Percentiles rank a stretch among this genome's conserved stretches.
Conservation (phyloP, 1,140 invertebrate genomes). For the Neodiprion virginianus region DNA sequence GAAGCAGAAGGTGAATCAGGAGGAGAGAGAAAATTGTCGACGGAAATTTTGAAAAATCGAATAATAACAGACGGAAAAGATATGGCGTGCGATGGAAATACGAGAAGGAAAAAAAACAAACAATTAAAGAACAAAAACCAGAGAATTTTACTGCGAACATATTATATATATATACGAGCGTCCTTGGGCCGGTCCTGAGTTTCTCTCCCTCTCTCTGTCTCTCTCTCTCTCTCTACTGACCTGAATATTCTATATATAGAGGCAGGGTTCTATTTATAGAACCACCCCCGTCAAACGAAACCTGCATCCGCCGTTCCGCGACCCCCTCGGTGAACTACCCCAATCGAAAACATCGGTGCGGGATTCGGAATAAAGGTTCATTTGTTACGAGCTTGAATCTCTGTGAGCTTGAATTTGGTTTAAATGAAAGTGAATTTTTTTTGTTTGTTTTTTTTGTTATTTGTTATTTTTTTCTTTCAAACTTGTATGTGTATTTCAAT, state of each 20-base stretch:
- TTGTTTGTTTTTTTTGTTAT: neutral
- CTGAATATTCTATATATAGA: conserved; percentile 50
- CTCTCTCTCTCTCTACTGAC: conserved; percentile 43
- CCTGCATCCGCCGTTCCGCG: neutral
- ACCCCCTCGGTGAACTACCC: neutral
- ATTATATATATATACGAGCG: conserved; percentile 18
- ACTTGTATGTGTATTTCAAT: neutral
- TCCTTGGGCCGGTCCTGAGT: conserved; percentile 47
- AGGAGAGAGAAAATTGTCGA: too few species aligned
- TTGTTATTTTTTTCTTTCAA: neutral
- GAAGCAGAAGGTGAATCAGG: too few species aligned
- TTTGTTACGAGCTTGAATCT: too few species aligned
- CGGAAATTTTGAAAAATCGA: too few species aligned
- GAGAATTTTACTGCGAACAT: too few species aligned
- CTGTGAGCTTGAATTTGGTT: too few species aligned
- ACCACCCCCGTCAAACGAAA: conserved; percentile 47
- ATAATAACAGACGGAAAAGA: too few species aligned
- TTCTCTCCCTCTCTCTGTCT: conserved; percentile 27
- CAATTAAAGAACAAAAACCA: neutral
- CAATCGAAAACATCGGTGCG: neutral
- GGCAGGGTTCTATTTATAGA: conserved; percentile 48
- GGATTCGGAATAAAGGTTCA: too few species aligned
- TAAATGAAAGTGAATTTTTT: too few species aligned
- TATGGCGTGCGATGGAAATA: too few species aligned
- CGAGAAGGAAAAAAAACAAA: neutral